Evolutionary conservation across 2,797 vertebrate species (phyloP), one percentile per base, ranked within the genome.

Genomic region (Pseudochromis fuscus): DNA sequence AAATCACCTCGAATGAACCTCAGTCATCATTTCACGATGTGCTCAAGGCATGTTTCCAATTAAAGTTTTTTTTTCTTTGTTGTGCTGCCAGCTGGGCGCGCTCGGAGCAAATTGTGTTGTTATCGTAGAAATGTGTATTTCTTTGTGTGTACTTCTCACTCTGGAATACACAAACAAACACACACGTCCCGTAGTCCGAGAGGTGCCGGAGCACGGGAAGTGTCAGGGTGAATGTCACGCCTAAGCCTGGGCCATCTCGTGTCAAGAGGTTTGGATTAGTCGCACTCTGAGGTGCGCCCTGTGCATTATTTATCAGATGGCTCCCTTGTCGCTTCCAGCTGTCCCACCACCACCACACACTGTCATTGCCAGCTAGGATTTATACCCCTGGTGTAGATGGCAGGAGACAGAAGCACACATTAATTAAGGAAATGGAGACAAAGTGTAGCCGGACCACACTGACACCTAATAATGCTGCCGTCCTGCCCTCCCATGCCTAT

Each of bases 401-500:
- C 51, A 62, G 63, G 31, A 70, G 25, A 53, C 51, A 53, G 56
- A 87, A 37, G 48, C 52, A 19, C 69, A 69, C 59, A 83, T 91
- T 88, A 85, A 92, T 93, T 91, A 93, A 86, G 78, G 67, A 91
- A 89, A 94, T 89, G 67, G 77, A 91, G 85, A 90, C 87, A 86
- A 91, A 88, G 68, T 80, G 73, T 71, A 52, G 21, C 56, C 38
- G n/a, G 53, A 76, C 76, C 53, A 24, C 77, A 77, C 23, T 71
- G 55, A 79, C 77, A 72, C 64, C 59, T 28, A 53, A 31, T 63
- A 53, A 75, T 46, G 16, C 25, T 0, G 3, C 18, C n/a, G 3
- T 13, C 25, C 27, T 46, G 7, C 25, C 51, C n/a, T 62, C 9
- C 4, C 30, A 4, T 25, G 5, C 27, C 24, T 28, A 42, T 51